Evolutionary conservation across 1,140 invertebrate genomes (phyloP).

Genomic region (Frieseomelitta varia): DNA sequence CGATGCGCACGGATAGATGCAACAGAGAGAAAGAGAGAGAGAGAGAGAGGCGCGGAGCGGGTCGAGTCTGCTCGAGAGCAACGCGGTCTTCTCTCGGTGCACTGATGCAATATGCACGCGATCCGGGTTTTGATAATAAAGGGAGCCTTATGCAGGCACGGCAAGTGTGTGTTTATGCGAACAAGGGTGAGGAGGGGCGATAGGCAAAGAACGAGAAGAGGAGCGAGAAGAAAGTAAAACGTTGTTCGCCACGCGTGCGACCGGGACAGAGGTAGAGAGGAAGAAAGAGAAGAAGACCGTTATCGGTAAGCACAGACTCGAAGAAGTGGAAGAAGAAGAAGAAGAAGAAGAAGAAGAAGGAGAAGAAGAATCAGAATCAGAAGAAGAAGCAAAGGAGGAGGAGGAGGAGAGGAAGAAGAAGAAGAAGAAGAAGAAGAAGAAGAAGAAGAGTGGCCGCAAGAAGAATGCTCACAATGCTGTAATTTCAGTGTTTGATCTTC

Average conservation of each 20-base stretch:
- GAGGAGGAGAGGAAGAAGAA: constrained; percentile 45
- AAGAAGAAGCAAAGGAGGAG: constrained; percentile 32
- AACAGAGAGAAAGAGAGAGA: not conserved
- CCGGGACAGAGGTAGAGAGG: constrained; percentile 20
- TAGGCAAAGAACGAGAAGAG: constrained; percentile 40
- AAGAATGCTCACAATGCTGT: constrained; percentile 79
- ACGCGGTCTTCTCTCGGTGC: constrained; percentile 45
- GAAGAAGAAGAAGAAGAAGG: constrained; percentile 67
- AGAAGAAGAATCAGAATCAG: constrained; percentile 44
- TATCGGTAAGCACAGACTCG: constrained; percentile 68
- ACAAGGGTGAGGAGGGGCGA: constrained; percentile 66
- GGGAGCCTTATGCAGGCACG: constrained; percentile 75
- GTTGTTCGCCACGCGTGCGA: constrained; percentile 38
- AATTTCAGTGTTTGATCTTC: constrained; percentile 80
- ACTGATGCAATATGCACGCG: constrained; percentile 78
- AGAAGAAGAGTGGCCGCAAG: constrained; percentile 69
- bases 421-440: constrained; percentile 48
- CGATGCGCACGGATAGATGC: constrained; percentile 47
- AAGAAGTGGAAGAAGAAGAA: constrained; percentile 56
- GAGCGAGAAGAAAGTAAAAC: constrained; percentile 49
- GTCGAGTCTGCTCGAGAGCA: not conserved
- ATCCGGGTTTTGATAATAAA: constrained; percentile 76
- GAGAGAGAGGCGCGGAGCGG: not conserved
- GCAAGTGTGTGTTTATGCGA: constrained; percentile 77
- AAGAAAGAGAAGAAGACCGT: constrained; percentile 54